phyloP scores from a whole-genome alignment of 1,140 invertebrate genomes.

The Ctenoplectra terminalis region DNA sequence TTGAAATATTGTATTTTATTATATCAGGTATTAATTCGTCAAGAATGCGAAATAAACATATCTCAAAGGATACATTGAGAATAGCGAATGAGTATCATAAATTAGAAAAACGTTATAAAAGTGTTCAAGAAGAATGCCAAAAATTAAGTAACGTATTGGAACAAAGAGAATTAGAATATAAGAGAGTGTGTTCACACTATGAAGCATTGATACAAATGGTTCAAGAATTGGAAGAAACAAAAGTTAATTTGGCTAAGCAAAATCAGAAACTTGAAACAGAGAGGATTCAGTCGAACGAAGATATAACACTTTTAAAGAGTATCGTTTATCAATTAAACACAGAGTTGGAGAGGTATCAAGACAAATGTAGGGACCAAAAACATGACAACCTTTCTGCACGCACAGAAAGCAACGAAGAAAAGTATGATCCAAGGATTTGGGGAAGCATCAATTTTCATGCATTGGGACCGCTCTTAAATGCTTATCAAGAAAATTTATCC shows the following conservation, averaged over 20 bases:
- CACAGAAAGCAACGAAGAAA: constrained; percentile 55
- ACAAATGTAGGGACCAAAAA: constrained; percentile 82
- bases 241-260: constrained; percentile 55
- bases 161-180: constrained; percentile 70
- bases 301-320: constrained; percentile 86
- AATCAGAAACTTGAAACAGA: constrained; percentile 78
- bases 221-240: constrained; percentile 71
- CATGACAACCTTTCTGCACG: constrained; percentile 35
- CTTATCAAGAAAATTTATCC: constrained; percentile 86
- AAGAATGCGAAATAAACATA: constrained; percentile 62
- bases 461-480: constrained; percentile 86
- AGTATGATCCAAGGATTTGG: constrained; percentile 78
- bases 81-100: constrained; percentile 73
- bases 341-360: constrained; percentile 87
- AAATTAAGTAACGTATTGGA: constrained; percentile 63
- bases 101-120: constrained; percentile 69
- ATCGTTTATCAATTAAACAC: constrained; percentile 87
- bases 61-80: constrained; percentile 58
- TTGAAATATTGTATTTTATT: neutral
- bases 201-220: constrained; percentile 66
- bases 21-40: neutral
- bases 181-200: constrained; percentile 65
- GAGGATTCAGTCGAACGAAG: constrained; percentile 84
- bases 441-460: constrained; percentile 84
- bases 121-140: constrained; percentile 60